A percentile compares a stretch with the other conserved stretches of the same genome.
phyloP scores from a whole-genome alignment of 2,888 invertebrate species.

The Conops quadrifasciatus region DNA sequence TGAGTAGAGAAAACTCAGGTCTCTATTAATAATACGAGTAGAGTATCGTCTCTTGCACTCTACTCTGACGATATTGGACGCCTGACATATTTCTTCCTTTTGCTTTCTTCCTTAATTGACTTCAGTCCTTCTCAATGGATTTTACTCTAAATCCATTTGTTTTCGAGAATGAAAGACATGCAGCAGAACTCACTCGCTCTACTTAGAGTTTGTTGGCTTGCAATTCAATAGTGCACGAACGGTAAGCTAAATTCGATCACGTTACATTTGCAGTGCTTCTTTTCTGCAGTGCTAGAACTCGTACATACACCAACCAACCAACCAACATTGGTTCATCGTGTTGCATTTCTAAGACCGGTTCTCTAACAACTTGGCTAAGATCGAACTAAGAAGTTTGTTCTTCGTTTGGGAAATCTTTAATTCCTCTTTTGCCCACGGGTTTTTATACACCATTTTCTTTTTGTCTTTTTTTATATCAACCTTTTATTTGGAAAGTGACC shows the following conservation, averaged over 20 bases:
- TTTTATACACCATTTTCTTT: not conserved
- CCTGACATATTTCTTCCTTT: too few relatives aligned
- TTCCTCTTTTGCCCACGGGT: not conserved
- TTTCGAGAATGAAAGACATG: not conserved
- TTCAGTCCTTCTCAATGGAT: too few relatives aligned
- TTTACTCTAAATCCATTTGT: not conserved
- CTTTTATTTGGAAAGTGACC: too few relatives aligned
- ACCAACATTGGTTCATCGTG: not conserved
- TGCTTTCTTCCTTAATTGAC: not conserved
- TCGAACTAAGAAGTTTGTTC: conserved; percentile 9
- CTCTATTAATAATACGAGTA: too few relatives aligned
- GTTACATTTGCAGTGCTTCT: conserved; percentile 28
- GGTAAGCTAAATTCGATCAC: conserved; percentile 24
- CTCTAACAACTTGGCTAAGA: conserved; percentile 5
- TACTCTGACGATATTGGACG: too few relatives aligned
- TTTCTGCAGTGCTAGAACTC: too few relatives aligned
- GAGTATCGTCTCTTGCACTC: too few relatives aligned
- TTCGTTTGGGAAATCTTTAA: not conserved
- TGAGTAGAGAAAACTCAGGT: too few relatives aligned
- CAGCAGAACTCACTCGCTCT: conserved; percentile 1
- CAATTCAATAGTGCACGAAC: conserved; percentile 25
- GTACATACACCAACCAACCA: too few relatives aligned
- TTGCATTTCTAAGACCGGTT: conserved; percentile 26
- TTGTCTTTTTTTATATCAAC: not conserved
- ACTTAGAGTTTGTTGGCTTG: conserved; percentile 19